These are phyloP conservation scores for Andrena hattorfiana DNA, from an alignment of 2,888 invertebrate species.

Conservation along the genomic window DNA sequence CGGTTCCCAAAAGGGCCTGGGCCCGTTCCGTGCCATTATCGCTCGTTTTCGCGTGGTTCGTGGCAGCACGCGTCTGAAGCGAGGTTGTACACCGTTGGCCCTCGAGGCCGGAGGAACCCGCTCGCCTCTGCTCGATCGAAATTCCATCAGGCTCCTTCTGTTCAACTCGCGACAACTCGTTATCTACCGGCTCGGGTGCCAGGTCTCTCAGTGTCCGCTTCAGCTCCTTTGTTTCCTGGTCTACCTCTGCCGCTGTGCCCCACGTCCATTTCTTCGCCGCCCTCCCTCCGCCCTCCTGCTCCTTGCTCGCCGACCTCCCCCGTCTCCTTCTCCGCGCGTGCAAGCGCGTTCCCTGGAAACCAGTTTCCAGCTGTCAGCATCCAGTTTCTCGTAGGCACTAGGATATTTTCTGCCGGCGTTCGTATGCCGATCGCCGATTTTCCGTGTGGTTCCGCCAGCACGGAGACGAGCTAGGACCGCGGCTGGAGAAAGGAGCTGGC, in stretches of 20 bases:
- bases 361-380: conserved; percentile 75
- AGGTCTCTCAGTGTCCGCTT: conserved; percentile 17
- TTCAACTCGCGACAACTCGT: not conserved
- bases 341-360: conserved; percentile 62
- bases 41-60: not conserved
- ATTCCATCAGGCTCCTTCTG: not conserved
- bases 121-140: not conserved
- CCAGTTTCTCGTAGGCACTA: conserved; percentile 65
- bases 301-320: conserved; percentile 26
- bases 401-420: conserved; percentile 34
- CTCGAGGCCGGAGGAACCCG: not conserved
- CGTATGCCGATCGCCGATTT: conserved; percentile 5
- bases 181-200: conserved; percentile 23
- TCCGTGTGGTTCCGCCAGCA: not conserved
- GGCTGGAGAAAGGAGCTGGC: conserved; percentile 58
- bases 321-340: conserved; percentile 22
- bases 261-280: conserved; percentile 2
- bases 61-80: not conserved
- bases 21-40: not conserved
- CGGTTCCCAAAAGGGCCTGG: not conserved
- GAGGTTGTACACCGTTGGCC: not conserved
- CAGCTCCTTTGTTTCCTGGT: conserved; percentile 51
- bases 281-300: conserved; percentile 3
- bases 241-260: conserved; percentile 21
- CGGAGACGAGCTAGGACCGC: not conserved